Evolutionary conservation across 2,888 invertebrate genomes (phyloP).

Genomic region (Cephus pygmeus): DNA sequence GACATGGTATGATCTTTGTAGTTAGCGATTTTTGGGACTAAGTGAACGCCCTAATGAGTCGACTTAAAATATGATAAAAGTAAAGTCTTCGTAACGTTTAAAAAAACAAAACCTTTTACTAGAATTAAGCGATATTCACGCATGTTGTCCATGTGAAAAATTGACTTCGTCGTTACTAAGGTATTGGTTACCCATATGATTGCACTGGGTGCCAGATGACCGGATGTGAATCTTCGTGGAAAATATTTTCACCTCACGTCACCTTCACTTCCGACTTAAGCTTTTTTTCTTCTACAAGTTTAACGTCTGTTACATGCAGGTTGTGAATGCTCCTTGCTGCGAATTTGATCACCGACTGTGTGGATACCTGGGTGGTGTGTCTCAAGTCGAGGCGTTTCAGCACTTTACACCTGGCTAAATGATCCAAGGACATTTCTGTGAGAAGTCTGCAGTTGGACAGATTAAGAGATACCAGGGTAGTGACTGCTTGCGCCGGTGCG

Average conservation of each 20-base stretch:
- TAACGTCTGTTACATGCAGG: conserved; percentile 82
- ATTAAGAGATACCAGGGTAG: conserved; percentile 79
- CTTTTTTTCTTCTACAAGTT: conserved; percentile 73
- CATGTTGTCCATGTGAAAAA: no score
- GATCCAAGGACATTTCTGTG: conserved; percentile 85
- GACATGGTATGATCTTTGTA: not conserved
- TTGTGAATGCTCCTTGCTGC: conserved; percentile 84
- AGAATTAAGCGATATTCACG: not conserved
- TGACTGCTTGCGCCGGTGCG: conserved; percentile 73
- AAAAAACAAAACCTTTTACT: not conserved
- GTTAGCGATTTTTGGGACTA: not conserved
- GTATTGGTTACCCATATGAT: not conserved
- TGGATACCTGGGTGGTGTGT: conserved; percentile 83
- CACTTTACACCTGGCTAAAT: conserved; percentile 80
- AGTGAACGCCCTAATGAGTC: not conserved
- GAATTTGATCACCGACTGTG: conserved; percentile 85
- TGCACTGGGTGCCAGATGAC: not conserved
- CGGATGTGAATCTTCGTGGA: not conserved
- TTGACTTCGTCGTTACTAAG: not conserved
- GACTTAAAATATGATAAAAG: not conserved
- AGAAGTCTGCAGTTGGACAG: conserved; percentile 85
- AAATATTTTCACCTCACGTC: conserved; percentile 29
- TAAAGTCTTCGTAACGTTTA: not conserved
- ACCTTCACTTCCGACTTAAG: conserved; percentile 36
- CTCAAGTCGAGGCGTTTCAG: conserved; percentile 80